Evolutionary conservation across 1,140 invertebrate species (phyloP), one percentile per base, ranked within the genome.

Genomic region (Magallana gigas): DNA sequence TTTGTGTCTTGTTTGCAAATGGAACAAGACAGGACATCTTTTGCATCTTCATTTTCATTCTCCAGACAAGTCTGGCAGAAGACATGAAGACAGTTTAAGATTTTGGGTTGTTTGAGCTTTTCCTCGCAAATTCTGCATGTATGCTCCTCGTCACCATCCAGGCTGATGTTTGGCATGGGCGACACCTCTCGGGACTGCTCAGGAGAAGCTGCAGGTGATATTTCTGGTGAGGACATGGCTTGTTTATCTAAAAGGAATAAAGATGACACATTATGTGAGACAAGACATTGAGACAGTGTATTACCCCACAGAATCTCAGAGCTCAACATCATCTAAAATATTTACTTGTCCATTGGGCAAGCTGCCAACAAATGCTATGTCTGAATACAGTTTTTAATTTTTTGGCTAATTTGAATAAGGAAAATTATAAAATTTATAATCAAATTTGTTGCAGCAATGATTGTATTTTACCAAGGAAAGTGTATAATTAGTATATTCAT

Each of bases 1-100:
- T 96, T 96, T 71, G 97, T 98, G 93, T 97, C 96, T 95, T 98
- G 97, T 93, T 97, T 96, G 95, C 98, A 98, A 62, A 96, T 95
- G n/a, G 97, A 97, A 92, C 97, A 98, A n/a, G 58, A 83, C 23
- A 91, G 58, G 62, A 36, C 18, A 95, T 95, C 83, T 96, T 95
- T 84, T 95, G 94, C 95, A 92, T 97, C 96, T 64, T 96, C 96
- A 60, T 90, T 14, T 84, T 88, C 8, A 36, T 97, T 97, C 92
- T 97, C 97, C 89, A 98, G 95, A 94, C 98, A 99, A 83, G 96
- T 95, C 95, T 98, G 97, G 95, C 98, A 99, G 95, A 98, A 98
- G 1, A 97, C 97, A 96, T 99, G 98, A 91, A 99, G 96, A 95
- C 98, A 99, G 89, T 96, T 96, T 88, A 99, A 96, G 68, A 99